Conservation (phyloP, 2,797 vertebrate species). For the Dallia pectoralis region DNA sequence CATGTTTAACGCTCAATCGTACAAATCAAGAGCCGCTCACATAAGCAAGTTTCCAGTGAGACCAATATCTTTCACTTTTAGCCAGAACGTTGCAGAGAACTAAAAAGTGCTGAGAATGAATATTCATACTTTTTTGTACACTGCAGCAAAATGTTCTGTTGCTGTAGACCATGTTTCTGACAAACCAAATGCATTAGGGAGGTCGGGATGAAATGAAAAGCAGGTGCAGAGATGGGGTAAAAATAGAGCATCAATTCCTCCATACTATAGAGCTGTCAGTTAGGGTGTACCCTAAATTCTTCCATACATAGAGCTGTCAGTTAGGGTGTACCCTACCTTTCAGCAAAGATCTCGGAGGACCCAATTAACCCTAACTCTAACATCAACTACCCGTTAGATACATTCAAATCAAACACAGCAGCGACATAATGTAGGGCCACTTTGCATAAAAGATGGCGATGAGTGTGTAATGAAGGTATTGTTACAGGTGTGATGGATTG, state of each 20-base stretch:
- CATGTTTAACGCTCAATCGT: background rate
- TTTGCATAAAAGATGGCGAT: background rate
- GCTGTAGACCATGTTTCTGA: conserved; percentile 25
- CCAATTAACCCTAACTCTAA: background rate
- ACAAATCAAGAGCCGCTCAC: background rate
- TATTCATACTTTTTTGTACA: conserved; percentile 41
- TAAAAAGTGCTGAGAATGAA: conserved; percentile 44
- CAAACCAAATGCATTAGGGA: conserved; percentile 34
- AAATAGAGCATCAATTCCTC: conserved; percentile 39
- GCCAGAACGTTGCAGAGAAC: conserved; percentile 23
- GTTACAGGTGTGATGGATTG: background rate
- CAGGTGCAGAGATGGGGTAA: conserved; percentile 36
- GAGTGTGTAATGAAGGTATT: background rate
- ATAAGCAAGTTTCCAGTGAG: conserved; percentile 15
- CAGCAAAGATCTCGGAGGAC: too few species aligned
- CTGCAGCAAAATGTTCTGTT: conserved; percentile 37
- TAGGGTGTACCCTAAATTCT: conserved; percentile 1
- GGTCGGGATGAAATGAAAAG: conserved; percentile 40
- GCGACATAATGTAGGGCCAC: background rate
- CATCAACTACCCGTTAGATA: background rate
- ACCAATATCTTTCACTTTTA: conserved; percentile 20
- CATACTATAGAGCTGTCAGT: conserved; percentile 18
- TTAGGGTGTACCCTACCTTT: background rate
- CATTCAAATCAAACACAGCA: background rate
- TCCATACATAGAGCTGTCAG: conserved; percentile 22